phyloP scores from a whole-genome alignment of 2,113 vertebrate genomes.

The Cervus canadensis region DNA sequence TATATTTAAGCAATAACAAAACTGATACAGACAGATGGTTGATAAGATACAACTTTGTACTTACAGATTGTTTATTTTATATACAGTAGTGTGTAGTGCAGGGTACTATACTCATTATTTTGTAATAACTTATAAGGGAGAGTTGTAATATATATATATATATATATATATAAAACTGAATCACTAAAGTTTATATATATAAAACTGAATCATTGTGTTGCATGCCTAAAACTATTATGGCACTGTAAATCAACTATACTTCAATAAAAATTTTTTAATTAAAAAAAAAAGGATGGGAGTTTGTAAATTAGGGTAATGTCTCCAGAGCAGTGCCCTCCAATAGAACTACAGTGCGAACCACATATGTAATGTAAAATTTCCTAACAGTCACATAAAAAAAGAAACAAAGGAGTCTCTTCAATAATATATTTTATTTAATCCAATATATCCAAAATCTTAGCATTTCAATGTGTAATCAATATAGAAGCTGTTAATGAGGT shows the following conservation, averaged over 20 bases:
- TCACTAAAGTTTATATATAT: not conserved
- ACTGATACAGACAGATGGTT: not conserved
- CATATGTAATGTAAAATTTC: not conserved
- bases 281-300: not conserved
- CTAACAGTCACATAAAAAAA: not conserved
- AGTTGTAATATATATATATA: not conserved
- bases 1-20: not conserved
- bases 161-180: not conserved
- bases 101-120: not conserved
- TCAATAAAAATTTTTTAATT: not conserved
- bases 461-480: not conserved
- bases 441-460: not conserved
- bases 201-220: not conserved
- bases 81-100: not conserved
- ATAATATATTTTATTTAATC: not conserved
- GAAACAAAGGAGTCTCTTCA: not conserved
- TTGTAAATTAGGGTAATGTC: not conserved
- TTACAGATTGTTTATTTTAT: not conserved
- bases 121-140: not conserved
- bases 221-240: not conserved
- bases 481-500: not conserved
- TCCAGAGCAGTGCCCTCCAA: not conserved
- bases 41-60: not conserved
- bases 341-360: not conserved
- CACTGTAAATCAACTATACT: not conserved